Evolutionary conservation across 1,140 invertebrate species (phyloP).

Genomic region (Sycophaga agraensis): DNA sequence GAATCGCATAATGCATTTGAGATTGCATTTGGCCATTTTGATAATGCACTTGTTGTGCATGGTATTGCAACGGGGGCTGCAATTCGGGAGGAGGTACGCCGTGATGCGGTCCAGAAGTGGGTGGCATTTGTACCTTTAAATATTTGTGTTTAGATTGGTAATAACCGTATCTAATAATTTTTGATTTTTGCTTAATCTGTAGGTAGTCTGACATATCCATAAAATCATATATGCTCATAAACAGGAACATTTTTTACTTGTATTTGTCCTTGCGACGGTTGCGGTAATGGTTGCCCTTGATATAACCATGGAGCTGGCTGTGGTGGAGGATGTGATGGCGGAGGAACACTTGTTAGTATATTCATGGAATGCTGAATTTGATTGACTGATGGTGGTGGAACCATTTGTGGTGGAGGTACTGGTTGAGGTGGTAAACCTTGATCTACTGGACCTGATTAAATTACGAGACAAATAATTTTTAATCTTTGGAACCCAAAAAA

Average conservation of each 20-base stretch:
- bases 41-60: conserved; percentile 53
- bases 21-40: conserved; percentile 53
- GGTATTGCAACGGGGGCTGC: conserved; percentile 51
- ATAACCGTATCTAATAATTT: too few relatives aligned
- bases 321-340: conserved; percentile 48
- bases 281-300: conserved; percentile 43
- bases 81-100: conserved; percentile 47
- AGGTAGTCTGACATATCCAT: too few relatives aligned
- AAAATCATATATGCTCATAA: not conserved
- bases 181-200: not conserved
- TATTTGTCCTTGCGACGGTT: conserved; percentile 46
- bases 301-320: conserved; percentile 51
- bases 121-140: conserved; percentile 34
- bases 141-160: too few relatives aligned
- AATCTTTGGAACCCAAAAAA: too few relatives aligned
- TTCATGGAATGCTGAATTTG: conserved; percentile 52
- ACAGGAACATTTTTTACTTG: conserved; percentile 36
- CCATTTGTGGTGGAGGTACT: conserved; percentile 54
- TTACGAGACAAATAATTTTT: too few relatives aligned
- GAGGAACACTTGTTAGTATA: conserved; percentile 52
- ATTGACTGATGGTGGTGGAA: conserved; percentile 48
- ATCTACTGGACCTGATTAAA: conserved; percentile 39
- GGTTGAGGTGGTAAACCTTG: conserved; percentile 48
- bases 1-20: conserved; percentile 51
- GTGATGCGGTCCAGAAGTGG: conserved; percentile 43